Evolutionary conservation across 2,113 vertebrate species (phyloP), one percentile per base, ranked within the genome.

Genomic region (Tragulus kanchil): DNA sequence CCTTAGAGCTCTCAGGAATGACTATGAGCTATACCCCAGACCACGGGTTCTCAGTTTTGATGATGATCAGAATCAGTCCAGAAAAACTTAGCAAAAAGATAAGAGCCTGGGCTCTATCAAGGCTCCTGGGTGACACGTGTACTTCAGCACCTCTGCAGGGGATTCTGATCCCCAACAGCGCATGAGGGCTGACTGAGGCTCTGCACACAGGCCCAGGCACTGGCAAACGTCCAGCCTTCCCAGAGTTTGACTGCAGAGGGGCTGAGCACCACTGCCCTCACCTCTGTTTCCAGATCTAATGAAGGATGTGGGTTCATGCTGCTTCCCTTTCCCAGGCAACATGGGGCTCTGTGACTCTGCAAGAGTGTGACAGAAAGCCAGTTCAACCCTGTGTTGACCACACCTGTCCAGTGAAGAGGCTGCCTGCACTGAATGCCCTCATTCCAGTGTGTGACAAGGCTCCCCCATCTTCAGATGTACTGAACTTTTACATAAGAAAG

Each of bases 381-480:
- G 67, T 50, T 36, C 82, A 19, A 2, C 14, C 8, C 11, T 12
- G 36, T 6, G 7, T 4, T 61, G 78, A 82, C 56, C 10, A 84
- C 14, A 11, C 65, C 79, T 48, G 16, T 58, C 62, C 36, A 75
- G 84, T 7, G 42, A 93, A 71, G 9, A 45, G 16, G 52, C 54
- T 58, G 58, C 0, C 12, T 0, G 0, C 50, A 31, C 1, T 26
- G 45, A 67, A 19, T 21, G 17, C 6, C 36, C 52, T n/a, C 42
- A 56, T 19, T 15, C 48, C 56, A 42, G 54, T 12, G 31, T 3
- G 5, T 21, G 61, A 61, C 25, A 52, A 36, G 0, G 21, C 42
- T 59, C 19, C 52, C 42, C 15, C 28, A 84, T 69, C 23, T 89
- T 52, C 88, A 75, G 25, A 78, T 62, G 48, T 11, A 23, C 48